Percentiles rank a stretch among this genome's conserved stretches.
Conservation (phyloP, 2,888 invertebrate species). For the Cinara cedri region DNA sequence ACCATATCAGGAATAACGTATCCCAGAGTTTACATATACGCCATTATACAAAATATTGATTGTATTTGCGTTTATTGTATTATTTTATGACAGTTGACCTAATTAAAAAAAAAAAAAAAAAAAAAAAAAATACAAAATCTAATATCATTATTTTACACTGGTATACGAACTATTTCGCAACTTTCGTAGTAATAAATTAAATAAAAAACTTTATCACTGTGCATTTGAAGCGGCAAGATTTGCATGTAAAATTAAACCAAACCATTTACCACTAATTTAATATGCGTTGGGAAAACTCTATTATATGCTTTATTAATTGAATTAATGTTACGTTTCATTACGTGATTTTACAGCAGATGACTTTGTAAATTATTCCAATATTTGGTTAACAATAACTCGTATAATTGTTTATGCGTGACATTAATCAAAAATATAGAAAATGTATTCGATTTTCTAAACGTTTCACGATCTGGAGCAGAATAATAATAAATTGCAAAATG, state of each 20-base stretch:
- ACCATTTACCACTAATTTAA: not conserved
- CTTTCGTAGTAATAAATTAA: too few species aligned
- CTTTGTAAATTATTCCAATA: not conserved
- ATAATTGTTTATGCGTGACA: not conserved
- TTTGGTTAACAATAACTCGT: not conserved
- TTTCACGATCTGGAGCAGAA: conserved; percentile 6
- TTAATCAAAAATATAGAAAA: conserved; percentile 9
- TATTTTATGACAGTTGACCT: too few species aligned
- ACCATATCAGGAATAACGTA: too few species aligned
- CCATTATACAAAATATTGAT: too few species aligned
- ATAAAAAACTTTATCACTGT: too few species aligned
- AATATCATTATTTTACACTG: too few species aligned
- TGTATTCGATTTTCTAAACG: not conserved
- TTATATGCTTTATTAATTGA: conserved; percentile 5
- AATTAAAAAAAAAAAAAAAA: too few species aligned
- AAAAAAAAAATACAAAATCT: too few species aligned
- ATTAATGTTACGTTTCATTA: not conserved
- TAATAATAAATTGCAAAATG: not conserved
- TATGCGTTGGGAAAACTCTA: not conserved
- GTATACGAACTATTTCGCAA: too few species aligned
- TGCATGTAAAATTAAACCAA: not conserved
- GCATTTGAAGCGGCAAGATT: not conserved
- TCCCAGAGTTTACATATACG: too few species aligned
- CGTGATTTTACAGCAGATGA: not conserved
- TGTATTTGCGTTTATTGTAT: too few species aligned